Percentiles rank a stretch among this genome's conserved stretches.
These are phyloP conservation scores for Sphaeramia orbicularis DNA, from an alignment of 2,797 vertebrate species.

Conservation along the genomic window DNA sequence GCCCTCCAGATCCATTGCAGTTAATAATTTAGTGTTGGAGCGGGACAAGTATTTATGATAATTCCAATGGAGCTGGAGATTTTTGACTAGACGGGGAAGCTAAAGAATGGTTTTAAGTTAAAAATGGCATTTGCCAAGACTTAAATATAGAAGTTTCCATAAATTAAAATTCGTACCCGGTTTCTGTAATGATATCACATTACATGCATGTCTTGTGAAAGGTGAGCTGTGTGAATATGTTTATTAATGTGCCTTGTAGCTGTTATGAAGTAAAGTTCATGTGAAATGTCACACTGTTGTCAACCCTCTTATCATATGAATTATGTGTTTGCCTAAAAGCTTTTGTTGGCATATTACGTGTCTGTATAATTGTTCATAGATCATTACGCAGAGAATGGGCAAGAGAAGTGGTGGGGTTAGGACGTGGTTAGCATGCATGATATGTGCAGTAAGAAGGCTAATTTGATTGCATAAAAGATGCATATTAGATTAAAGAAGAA, in stretches of 20 bases:
- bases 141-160: constrained; percentile 52
- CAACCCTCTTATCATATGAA: constrained; percentile 34
- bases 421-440: constrained; percentile 40
- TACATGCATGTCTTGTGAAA: constrained; percentile 14
- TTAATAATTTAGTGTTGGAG: constrained; percentile 85
- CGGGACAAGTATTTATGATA: constrained; percentile 75
- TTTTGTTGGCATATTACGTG: constrained; percentile 51
- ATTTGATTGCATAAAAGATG: constrained; percentile 61
- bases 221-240: constrained; percentile 37
- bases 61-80: constrained; percentile 67
- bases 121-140: constrained; percentile 45
- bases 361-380: constrained; percentile 51
- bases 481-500: constrained; percentile 57
- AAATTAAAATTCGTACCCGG: constrained; percentile 25
- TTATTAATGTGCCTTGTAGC: constrained; percentile 43
- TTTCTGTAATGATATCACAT: constrained; percentile 12
- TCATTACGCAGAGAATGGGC: constrained; percentile 48
- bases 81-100: constrained; percentile 49
- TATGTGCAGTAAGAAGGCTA: constrained; percentile 46
- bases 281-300: constrained; percentile 50
- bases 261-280: constrained; percentile 46
- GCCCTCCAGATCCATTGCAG: constrained; percentile 79
- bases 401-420: constrained; percentile 19
- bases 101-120: constrained; percentile 62
- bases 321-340: constrained; percentile 67